These are phyloP conservation scores for Glossophaga mutica DNA, from an alignment of 2,797 vertebrate genomes.

Conservation along the genomic window DNA sequence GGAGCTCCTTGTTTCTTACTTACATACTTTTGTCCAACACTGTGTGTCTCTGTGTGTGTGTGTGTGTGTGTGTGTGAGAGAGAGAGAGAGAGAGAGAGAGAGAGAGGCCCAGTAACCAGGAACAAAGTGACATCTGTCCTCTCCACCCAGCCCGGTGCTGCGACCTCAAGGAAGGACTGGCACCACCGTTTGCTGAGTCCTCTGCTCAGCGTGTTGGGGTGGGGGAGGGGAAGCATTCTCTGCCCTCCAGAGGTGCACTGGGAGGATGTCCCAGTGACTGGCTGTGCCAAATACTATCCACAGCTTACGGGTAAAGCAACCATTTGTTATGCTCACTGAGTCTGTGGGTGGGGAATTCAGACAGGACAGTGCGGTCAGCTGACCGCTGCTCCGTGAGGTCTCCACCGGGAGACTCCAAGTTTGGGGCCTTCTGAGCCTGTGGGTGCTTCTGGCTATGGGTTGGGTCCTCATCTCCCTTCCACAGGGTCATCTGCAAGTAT, in stretches of 20 bases:
- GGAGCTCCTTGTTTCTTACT: not conserved
- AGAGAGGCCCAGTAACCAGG: too few species aligned
- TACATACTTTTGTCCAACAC: not conserved
- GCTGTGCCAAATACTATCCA: not conserved
- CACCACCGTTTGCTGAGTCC: fast-evolving
- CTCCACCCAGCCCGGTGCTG: fast-evolving
- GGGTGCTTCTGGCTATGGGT: not conserved
- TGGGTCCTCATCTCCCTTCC: not conserved
- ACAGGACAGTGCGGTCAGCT: not conserved
- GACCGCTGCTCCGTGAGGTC: not conserved
- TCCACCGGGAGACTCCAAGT: not conserved
- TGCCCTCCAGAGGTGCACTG: not conserved
- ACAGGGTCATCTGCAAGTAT: fast-evolving
- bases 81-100: not conserved
- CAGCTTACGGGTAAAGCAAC: not conserved
- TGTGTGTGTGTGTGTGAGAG: not conserved
- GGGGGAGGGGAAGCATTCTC: not conserved
- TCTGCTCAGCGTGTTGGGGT: not conserved
- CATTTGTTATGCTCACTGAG: fast-evolving
- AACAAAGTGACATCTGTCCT: fast-evolving
- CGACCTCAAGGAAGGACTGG: not conserved
- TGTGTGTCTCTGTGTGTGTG: not conserved
- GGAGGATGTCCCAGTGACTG: too few species aligned
- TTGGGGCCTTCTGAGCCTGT: fast-evolving
- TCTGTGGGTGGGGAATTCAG: not conserved